Base-by-base conservation (phyloP, 2,797 vertebrate genomes). In the Rhinophrynus dorsalis region DNA sequence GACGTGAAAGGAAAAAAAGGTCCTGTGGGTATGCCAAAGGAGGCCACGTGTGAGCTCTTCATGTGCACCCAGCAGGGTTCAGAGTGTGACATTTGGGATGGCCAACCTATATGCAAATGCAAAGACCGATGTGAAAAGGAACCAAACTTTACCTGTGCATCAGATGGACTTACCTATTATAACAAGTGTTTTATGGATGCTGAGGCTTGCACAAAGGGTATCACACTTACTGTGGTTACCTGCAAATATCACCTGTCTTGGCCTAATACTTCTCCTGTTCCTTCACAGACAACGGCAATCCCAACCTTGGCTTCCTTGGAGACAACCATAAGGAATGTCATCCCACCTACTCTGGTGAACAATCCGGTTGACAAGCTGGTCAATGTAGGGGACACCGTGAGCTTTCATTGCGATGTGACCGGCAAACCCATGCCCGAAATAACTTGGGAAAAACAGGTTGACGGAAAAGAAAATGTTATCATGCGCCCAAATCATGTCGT, bases 161-260 rank as follows among this genome's bases (percentile, higher is more conserved):
- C 97, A 0, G 97, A 99, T 0, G 97, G 97, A 68, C 95, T 99
- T 88, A 99, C 96, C 26, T 99, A 99, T 81, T 99, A 99, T 77
- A 99, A 98, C 83, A 98, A 95, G 84, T 99, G 97, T 83, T 99
- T 96, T 89, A 96, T 99, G 97, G 96, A 99, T 1, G 97, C 97
- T 0, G 97, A 99, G 81, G 97, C 97, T 71, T 99, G 97, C 76
- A 92, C 94, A 77, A 97, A 95, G 81, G 96, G 95, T 67, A 89
- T 96, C 77, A 90, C 88, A 0, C 80, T 92, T 68, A 86, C 87
- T 0, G 87, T 94, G 10, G 96, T 98, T 85, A 95, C 90, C 56
- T 95, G 85, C 70, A 88, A 91, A 76, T 97, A 95, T 63, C 97
- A 98, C 67, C 89, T 98, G 1, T 93, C 93, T 74, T 96, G 95